A percentile compares a stretch with the other conserved stretches of the same genome.
phyloP scores from a whole-genome alignment of 2,888 invertebrate species.

The Palloptera scutellata region DNA sequence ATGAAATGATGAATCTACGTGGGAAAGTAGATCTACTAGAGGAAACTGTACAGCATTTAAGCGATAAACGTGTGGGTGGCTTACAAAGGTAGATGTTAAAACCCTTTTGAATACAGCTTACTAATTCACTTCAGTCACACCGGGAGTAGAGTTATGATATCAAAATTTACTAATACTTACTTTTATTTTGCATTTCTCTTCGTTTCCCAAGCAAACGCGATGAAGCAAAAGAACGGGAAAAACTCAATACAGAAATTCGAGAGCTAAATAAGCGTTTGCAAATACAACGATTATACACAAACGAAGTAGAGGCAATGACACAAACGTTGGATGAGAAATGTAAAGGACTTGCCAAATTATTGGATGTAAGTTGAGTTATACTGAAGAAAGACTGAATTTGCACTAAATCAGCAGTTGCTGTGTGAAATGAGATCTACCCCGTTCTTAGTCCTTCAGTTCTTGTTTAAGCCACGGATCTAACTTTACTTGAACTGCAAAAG shows the following conservation, averaged over 20 bases:
- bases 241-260: conserved; percentile 57
- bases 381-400: background rate
- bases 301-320: conserved; percentile 60
- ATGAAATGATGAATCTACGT: conserved; percentile 56
- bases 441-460: background rate
- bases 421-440: background rate
- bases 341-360: conserved; percentile 56
- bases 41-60: conserved; percentile 53
- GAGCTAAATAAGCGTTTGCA: conserved; percentile 60
- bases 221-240: conserved; percentile 59
- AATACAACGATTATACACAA: conserved; percentile 57
- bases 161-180: background rate
- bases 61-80: conserved; percentile 49
- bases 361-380: conserved; percentile 54
- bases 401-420: background rate
- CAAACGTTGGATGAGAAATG: conserved; percentile 59
- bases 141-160: background rate
- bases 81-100: conserved; percentile 44
- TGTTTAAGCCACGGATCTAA: background rate
- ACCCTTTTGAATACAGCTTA: no score
- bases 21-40: conserved; percentile 57
- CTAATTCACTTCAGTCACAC: no score
- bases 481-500: no score
- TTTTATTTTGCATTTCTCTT: background rate
- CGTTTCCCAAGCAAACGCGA: conserved; percentile 47